A percentile compares a stretch with the other conserved stretches of the same genome.
These are phyloP conservation scores for Pammene aurita DNA, from an alignment of 2,888 invertebrate genomes.

Conservation along the genomic window DNA sequence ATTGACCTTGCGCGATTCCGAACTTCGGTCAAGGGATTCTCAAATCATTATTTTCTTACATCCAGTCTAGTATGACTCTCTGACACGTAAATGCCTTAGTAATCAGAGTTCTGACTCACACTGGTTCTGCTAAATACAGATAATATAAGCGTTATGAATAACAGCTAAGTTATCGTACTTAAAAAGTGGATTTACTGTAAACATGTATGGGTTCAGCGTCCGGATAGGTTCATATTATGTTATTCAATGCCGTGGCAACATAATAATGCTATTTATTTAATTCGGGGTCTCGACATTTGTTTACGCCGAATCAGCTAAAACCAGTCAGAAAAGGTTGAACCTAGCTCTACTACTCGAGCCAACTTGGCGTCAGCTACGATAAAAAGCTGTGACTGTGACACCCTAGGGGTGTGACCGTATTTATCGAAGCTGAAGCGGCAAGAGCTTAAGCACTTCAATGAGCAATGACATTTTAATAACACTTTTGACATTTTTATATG, in stretches of 20 bases:
- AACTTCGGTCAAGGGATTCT: neutral
- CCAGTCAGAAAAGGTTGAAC: too few relatives aligned
- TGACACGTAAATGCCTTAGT: too few relatives aligned
- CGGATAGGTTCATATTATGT: slow-evolving; percentile 15
- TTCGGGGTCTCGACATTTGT: too few relatives aligned
- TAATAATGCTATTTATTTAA: neutral
- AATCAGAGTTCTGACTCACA: neutral
- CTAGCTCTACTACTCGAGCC: too few relatives aligned
- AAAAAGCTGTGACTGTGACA: too few relatives aligned
- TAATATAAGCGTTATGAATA: neutral
- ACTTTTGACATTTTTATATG: too few relatives aligned
- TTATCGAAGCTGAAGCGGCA: too few relatives aligned
- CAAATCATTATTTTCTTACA: neutral
- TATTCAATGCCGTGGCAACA: slow-evolving; percentile 1
- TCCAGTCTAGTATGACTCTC: neutral
- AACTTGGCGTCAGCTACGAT: too few relatives aligned
- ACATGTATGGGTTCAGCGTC: slow-evolving; percentile 27
- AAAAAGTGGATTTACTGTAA: slow-evolving; percentile 17
- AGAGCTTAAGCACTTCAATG: too few relatives aligned
- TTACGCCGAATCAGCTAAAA: too few relatives aligned
- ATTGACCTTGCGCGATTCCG: slow-evolving; percentile 29
- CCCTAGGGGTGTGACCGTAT: too few relatives aligned
- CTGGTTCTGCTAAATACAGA: neutral
- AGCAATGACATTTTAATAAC: too few relatives aligned
- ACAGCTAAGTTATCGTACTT: slow-evolving; percentile 11